Evolutionary conservation across 2,113 vertebrate species (phyloP), one percentile per base, ranked within the genome.

Genomic region (Pachypanchax playfairii): DNA sequence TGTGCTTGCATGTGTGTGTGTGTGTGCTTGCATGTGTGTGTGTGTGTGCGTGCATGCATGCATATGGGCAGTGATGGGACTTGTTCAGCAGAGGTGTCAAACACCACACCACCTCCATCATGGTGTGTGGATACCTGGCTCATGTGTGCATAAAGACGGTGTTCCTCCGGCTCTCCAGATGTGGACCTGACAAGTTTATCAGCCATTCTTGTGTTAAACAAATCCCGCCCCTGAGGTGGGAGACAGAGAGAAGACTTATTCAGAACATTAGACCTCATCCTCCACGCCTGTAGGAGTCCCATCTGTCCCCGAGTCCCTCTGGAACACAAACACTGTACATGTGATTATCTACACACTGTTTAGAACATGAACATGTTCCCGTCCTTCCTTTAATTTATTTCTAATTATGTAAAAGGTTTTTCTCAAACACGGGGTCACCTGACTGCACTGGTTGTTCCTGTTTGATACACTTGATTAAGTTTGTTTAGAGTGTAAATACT

Each of bases 131-230:
- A 84, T 85, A 88, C 87, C 81, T 85, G 85, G 62, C 18, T 41
- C 24, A 57, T 50, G 60, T 65, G 65, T 46, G 26, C 15, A 56
- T 65, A n/a, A 36, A 44, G 66, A 76, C 64, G 69, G 35, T 57
- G 60, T n/a, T 28, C 70, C 42, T 77, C 67, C 65, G 85, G 83
- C 50, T 54, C 73, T 79, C 82, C 86, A 83, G 80, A 85, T 89
- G 87, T 84, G 79, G 52, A 72, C 79, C 63, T 85, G 81, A 88
- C 78, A 68, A 74, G 77, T 90, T 77, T 88, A 88, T 90, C 84
- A 87, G 83, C 70, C 63, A n/a, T 70, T 83, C 58, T 41, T 60
- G 73, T 87, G 85, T 80, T 83, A 85, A 89, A 82, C 76, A 84
- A 75, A 75, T 53, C 60, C 47, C 72, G 54, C 72, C 71, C 65